These are phyloP conservation scores for Urocyon cinereoargenteus DNA, from an alignment of 2,797 vertebrate genomes.

Conservation along the genomic window DNA sequence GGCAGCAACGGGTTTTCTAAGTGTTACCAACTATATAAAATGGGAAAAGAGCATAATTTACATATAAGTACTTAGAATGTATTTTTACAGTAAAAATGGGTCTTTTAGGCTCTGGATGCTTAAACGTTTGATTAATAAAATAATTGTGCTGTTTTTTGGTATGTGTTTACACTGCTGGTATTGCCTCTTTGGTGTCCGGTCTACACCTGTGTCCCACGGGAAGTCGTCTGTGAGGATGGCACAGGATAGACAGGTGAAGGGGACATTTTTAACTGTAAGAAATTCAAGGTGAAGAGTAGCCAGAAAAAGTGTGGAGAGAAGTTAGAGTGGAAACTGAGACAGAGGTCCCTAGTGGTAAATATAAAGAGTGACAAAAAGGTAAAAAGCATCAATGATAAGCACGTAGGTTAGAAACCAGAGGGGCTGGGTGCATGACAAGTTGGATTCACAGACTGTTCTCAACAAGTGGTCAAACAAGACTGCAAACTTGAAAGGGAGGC, in stretches of 20 bases:
- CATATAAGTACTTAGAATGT: background rate
- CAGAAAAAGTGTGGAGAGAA: background rate
- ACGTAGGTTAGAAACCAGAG: background rate
- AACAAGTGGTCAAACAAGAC: background rate
- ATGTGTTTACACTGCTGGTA: background rate
- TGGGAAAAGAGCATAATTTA: constrained; percentile 52
- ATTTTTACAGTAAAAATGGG: constrained; percentile 11
- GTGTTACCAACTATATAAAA: constrained; percentile 58
- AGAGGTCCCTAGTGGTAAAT: background rate
- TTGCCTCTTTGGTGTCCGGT: background rate
- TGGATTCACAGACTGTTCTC: background rate
- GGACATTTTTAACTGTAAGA: background rate
- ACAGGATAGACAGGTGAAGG: background rate
- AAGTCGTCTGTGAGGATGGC: background rate
- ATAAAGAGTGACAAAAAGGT: background rate
- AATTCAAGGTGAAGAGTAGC: background rate
- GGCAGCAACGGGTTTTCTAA: constrained; percentile 54
- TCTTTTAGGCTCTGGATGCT: background rate
- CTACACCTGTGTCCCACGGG: background rate
- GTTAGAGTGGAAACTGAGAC: background rate
- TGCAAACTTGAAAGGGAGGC: background rate
- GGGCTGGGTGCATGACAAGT: background rate
- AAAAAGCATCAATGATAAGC: background rate
- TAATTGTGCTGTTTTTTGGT: background rate
- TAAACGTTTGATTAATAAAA: constrained; percentile 16